Percentiles rank a stretch among this genome's conserved stretches.
Conservation (phyloP, 2,113 vertebrate genomes). For the Anthoscopus minutus region DNA sequence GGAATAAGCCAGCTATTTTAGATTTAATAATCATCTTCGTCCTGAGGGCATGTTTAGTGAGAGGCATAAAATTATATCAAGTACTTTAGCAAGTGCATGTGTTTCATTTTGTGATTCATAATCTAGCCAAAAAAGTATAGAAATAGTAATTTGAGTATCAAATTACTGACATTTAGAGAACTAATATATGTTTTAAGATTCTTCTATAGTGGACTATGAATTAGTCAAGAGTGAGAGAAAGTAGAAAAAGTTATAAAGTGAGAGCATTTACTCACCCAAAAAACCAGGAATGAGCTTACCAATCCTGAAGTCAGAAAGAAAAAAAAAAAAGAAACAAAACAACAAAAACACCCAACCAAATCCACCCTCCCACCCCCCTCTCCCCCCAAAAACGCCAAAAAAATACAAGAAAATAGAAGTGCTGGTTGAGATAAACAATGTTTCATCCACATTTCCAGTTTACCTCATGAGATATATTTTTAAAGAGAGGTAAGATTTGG, state of each 20-base stretch:
- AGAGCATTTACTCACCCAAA: not conserved
- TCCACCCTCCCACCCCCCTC: not conserved
- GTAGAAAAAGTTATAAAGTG: not conserved
- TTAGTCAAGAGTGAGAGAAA: not conserved
- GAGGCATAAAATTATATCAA: not conserved
- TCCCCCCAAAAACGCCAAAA: not conserved
- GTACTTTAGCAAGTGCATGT: not conserved
- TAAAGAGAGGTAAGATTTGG: not conserved
- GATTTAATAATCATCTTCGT: not conserved
- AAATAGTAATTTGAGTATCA: constrained; percentile 2
- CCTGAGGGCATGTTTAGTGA: not conserved
- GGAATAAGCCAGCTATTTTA: not conserved
- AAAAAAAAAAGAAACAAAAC: not conserved
- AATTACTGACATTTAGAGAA: not conserved
- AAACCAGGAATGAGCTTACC: not conserved
- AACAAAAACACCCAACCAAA: not conserved
- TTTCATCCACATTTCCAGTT: not conserved
- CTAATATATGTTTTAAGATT: not conserved
- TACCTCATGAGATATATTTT: not conserved
- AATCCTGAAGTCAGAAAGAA: not conserved
- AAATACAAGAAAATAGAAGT: not conserved
- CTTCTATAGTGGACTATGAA: not conserved
- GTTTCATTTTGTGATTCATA: not conserved
- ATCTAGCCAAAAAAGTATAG: not conserved
- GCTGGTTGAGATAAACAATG: not conserved